Conservation (phyloP, 2,797 vertebrate genomes). For the Clarias pachynema region DNA sequence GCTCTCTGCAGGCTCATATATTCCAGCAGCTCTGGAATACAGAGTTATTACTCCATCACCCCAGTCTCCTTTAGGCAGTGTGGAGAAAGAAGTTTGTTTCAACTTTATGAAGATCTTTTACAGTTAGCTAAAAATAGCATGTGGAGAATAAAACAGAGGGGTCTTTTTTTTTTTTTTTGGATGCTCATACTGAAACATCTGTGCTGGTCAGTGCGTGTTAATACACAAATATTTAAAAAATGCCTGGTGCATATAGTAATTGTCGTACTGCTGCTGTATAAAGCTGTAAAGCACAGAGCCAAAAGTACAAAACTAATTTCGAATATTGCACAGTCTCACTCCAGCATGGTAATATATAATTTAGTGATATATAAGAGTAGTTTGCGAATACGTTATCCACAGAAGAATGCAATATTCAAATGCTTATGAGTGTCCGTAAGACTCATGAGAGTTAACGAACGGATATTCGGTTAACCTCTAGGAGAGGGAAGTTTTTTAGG, state of each 20-base stretch:
- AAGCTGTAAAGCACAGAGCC: too few relatives aligned
- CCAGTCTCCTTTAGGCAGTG: slow-evolving; percentile 58
- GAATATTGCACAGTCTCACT: not conserved
- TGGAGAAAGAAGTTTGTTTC: slow-evolving; percentile 49
- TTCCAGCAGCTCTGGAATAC: slow-evolving; percentile 43
- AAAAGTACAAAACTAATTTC: not conserved
- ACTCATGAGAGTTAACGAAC: not conserved
- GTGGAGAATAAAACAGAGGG: not conserved
- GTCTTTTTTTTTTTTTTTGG: not conserved
- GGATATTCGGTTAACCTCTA: not conserved
- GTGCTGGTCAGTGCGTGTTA: not conserved
- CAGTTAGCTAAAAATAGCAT: slow-evolving; percentile 65
- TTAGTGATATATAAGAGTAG: not conserved
- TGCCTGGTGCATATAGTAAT: not conserved
- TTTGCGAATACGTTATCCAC: not conserved
- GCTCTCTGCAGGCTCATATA: slow-evolving; percentile 65
- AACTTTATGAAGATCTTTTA: slow-evolving; percentile 63
- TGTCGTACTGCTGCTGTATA: too few relatives aligned
- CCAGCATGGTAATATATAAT: too few relatives aligned
- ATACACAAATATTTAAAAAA: not conserved
- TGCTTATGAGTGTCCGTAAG: not conserved
- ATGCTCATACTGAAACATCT: not conserved
- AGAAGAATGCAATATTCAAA: not conserved
- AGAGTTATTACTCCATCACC: slow-evolving; percentile 64
- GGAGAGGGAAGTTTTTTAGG: not conserved